phyloP scores from a whole-genome alignment of 1,140 invertebrate genomes.

The Pogonus chalceus region DNA sequence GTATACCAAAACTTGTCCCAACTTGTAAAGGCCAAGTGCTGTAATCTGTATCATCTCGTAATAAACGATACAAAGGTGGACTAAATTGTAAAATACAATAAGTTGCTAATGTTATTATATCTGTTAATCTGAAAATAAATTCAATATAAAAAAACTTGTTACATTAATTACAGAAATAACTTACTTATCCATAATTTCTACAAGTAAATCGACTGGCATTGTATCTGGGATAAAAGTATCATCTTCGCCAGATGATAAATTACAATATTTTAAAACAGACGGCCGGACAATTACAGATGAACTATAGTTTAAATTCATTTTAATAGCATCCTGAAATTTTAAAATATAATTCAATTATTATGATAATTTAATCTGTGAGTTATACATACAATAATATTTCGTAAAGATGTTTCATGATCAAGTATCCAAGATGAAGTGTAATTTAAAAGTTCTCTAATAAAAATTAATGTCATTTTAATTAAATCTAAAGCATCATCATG shows the following conservation, averaged over 20 bases:
- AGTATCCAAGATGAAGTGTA: background rate
- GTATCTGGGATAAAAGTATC: background rate
- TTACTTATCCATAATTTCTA: background rate
- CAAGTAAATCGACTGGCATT: background rate
- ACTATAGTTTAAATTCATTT: background rate
- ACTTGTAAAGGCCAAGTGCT: background rate
- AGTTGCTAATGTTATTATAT: background rate
- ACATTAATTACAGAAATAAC: background rate
- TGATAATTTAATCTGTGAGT: background rate
- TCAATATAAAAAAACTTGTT: background rate
- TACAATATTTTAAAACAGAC: background rate
- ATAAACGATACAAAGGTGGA: background rate
- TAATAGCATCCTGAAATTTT: background rate
- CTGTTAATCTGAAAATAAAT: background rate
- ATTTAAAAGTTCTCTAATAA: background rate
- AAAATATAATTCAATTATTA: background rate
- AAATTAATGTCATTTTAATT: background rate
- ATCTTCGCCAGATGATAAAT: background rate
- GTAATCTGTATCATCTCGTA: slow-evolving; percentile 1
- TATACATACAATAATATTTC: background rate
- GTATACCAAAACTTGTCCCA: background rate
- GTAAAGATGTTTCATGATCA: background rate
- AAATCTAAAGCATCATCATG: background rate
- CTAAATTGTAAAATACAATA: background rate
- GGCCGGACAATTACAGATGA: background rate